Conservation (phyloP, 2,113 vertebrate species). For the Triplophysa siluroides region DNA sequence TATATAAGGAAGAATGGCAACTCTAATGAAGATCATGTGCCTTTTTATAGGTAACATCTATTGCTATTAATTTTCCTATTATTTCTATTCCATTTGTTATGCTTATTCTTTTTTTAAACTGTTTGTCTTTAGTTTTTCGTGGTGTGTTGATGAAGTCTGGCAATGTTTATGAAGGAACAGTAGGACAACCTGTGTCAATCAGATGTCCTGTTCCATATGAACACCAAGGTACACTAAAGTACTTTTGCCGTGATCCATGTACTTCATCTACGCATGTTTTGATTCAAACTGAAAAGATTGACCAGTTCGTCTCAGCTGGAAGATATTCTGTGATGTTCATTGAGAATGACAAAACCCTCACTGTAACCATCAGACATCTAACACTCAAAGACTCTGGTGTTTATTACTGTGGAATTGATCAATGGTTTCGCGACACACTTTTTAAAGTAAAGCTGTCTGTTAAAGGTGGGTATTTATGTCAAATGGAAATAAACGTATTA, state of each 20-base stretch:
- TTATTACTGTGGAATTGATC: slow-evolving; percentile 54
- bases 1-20: not conserved
- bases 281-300: slow-evolving; percentile 9
- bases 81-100: not conserved
- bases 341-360: not conserved
- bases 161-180: slow-evolving; percentile 25
- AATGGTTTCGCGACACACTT: not conserved
- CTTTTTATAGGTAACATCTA: not conserved
- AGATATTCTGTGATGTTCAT: slow-evolving; percentile 36
- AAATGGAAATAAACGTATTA: too few relatives aligned
- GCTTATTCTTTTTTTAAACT: not conserved
- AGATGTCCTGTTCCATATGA: slow-evolving; percentile 36
- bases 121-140: slow-evolving; percentile 30
- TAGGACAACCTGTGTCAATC: slow-evolving; percentile 43
- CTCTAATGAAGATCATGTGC: not conserved
- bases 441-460: slow-evolving; percentile 35
- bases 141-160: slow-evolving; percentile 16
- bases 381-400: slow-evolving; percentile 40
- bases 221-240: slow-evolving; percentile 28
- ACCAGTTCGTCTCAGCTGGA: not conserved
- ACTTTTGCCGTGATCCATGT: slow-evolving; percentile 51
- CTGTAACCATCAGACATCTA: slow-evolving; percentile 47
- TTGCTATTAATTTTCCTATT: not conserved
- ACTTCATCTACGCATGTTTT: slow-evolving; percentile 14
- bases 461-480: slow-evolving; percentile 35